A percentile compares a stretch with the other conserved stretches of the same genome.
Conservation (phyloP, 2,888 invertebrate genomes). For the Nudaria mundana region DNA sequence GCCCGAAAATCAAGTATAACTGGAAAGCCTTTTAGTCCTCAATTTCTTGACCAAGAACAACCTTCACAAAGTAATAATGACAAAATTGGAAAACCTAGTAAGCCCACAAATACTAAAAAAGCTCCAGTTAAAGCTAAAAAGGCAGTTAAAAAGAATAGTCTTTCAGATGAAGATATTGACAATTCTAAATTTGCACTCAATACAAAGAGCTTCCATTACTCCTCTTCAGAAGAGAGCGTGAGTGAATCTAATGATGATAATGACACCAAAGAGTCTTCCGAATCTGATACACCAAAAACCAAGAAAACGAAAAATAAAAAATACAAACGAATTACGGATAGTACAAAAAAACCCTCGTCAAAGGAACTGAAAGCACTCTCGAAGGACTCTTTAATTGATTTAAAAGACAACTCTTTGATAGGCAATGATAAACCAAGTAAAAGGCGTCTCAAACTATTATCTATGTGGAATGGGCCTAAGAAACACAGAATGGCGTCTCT, state of each 20-base stretch:
- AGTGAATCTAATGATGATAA: constrained; percentile 71
- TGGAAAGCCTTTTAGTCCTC: constrained; percentile 75
- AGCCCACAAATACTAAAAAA: constrained; percentile 47
- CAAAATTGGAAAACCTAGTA: constrained; percentile 42
- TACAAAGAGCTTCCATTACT: constrained; percentile 56
- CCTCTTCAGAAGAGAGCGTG: constrained; percentile 71
- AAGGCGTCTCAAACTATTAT: constrained; percentile 81
- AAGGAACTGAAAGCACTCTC: constrained; percentile 73
- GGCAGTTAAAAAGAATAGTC: constrained; percentile 47
- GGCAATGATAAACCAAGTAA: constrained; percentile 71
- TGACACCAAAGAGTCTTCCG: constrained; percentile 69
- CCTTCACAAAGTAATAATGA: constrained; percentile 41
- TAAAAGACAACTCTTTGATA: constrained; percentile 62
- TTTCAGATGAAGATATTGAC: constrained; percentile 69
- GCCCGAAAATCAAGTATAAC: constrained; percentile 75
- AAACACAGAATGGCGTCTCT: constrained; percentile 93
- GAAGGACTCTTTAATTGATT: constrained; percentile 67
- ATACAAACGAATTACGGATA: constrained; percentile 66
- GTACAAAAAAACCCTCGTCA: constrained; percentile 58
- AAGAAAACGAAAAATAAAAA: constrained; percentile 68
- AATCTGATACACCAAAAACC: constrained; percentile 56
- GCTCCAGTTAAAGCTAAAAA: constrained; percentile 50
- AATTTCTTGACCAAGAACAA: constrained; percentile 61
- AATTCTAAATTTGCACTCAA: constrained; percentile 68
- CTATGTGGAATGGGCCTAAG: constrained; percentile 90